Evolutionary conservation across 2,113 vertebrate genomes (phyloP).

Genomic region (Columba janthina): DNA sequence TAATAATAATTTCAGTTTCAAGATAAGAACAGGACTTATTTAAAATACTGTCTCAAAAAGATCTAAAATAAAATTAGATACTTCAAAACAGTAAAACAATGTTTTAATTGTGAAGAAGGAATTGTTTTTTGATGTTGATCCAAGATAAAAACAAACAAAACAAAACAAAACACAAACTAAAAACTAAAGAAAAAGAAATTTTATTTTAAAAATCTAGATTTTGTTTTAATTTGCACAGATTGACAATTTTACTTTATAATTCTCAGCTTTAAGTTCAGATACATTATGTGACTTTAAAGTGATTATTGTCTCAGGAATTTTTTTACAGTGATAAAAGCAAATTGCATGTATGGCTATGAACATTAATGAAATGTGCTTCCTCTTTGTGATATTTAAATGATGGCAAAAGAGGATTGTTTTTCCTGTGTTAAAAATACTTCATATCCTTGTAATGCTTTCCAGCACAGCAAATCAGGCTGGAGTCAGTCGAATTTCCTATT

Average conservation of each 20-base stretch:
- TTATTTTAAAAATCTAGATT: neutral
- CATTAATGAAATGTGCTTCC: neutral
- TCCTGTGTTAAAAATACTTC: neutral
- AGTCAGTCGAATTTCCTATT: neutral
- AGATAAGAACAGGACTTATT: neutral
- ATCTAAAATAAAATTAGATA: neutral
- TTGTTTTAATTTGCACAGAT: neutral
- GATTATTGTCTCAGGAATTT: neutral
- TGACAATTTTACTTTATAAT: neutral
- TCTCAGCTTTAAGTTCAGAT: neutral
- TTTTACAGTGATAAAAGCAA: neutral
- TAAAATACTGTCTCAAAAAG: neutral
- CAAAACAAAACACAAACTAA: no score
- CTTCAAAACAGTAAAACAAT: neutral
- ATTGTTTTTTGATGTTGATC: rapidly evolving
- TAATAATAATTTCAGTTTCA: neutral
- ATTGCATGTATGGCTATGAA: neutral
- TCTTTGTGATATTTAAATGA: neutral
- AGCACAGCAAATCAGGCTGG: neutral
- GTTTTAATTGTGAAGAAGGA: neutral
- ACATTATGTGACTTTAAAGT: neutral
- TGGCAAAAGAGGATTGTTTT: neutral
- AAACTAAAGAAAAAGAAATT: neutral
- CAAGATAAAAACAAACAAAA: neutral
- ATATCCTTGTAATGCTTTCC: neutral